A percentile compares a stretch with the other conserved stretches of the same genome.
phyloP scores from a whole-genome alignment of 2,888 invertebrate species.

The Apamea monoglypha region DNA sequence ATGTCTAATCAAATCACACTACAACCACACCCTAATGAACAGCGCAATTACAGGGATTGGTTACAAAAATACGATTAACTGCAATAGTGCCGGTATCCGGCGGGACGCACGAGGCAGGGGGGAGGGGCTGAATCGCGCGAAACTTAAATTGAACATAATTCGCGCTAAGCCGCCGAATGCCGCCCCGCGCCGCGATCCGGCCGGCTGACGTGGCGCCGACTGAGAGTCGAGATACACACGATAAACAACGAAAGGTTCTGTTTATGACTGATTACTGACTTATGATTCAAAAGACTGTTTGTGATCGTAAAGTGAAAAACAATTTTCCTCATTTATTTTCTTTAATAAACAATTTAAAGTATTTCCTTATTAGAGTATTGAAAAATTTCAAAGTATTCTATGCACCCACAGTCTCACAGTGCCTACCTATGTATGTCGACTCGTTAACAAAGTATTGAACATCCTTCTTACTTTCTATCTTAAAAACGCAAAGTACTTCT shows the following conservation, averaged over 20 bases:
- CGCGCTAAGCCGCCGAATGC: slow-evolving; percentile 63
- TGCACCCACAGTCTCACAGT: not conserved
- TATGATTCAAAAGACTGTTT: not conserved
- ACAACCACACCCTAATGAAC: not conserved
- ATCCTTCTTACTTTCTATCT: not conserved
- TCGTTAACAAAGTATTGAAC: not conserved
- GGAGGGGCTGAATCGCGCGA: slow-evolving; percentile 36
- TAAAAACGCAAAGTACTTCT: not conserved
- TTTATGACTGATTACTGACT: not conserved
- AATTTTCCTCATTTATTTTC: not conserved
- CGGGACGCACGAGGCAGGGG: slow-evolving; percentile 11
- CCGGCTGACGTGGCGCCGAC: slow-evolving; percentile 8
- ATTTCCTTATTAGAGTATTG: too few relatives aligned
- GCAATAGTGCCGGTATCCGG: slow-evolving; percentile 18
- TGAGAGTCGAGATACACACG: not conserved
- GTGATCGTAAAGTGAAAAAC: not conserved
- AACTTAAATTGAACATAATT: slow-evolving; percentile 73
- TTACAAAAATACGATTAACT: slow-evolving; percentile 43
- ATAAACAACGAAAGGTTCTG: not conserved
- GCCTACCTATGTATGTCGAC: too few relatives aligned
- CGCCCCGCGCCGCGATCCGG: slow-evolving; percentile 16
- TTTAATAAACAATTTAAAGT: not conserved
- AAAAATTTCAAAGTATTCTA: not conserved
- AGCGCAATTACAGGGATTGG: slow-evolving; percentile 16
- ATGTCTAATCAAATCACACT: not conserved